A percentile compares a stretch with the other conserved stretches of the same genome.
These are phyloP conservation scores for Tetragonisca angustula DNA, from an alignment of 2,888 invertebrate species.

Conservation along the genomic window DNA sequence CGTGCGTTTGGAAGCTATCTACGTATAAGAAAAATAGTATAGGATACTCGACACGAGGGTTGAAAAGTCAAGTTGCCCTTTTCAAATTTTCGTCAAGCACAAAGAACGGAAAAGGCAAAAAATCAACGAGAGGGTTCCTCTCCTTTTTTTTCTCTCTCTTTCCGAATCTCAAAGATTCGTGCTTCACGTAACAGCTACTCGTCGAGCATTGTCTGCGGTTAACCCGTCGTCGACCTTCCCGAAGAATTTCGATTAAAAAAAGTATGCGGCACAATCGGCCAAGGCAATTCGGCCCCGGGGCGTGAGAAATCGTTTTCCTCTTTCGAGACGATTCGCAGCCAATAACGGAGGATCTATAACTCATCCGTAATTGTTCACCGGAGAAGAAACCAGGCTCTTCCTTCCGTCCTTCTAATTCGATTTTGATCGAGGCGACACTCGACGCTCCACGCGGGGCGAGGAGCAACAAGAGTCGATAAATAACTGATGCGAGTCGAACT, in stretches of 20 bases:
- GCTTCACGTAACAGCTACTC: conserved; percentile 56
- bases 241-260: conserved; percentile 70
- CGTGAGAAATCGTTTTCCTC: conserved; percentile 78
- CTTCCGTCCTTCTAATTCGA: conserved; percentile 75
- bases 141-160: conserved; percentile 27
- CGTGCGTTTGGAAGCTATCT: too few species aligned
- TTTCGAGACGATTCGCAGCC: conserved; percentile 57
- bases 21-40: conserved; percentile 37
- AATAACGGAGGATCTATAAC: conserved; percentile 79
- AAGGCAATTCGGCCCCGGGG: conserved; percentile 71
- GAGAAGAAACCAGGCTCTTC: conserved; percentile 55
- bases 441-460: conserved; percentile 63
- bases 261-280: conserved; percentile 64
- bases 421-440: conserved; percentile 78
- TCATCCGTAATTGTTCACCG: conserved; percentile 78
- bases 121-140: conserved; percentile 46
- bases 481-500: conserved; percentile 81
- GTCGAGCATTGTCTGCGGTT: conserved; percentile 81
- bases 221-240: conserved; percentile 76
- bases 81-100: conserved; percentile 55
- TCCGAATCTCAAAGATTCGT: conserved; percentile 60
- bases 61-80: conserved; percentile 66
- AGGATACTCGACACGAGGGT: conserved; percentile 35
- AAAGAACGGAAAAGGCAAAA: conserved; percentile 49
- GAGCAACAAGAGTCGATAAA: conserved; percentile 76